These are phyloP conservation scores for Urocynchramus pylzowi DNA, from an alignment of 2,113 vertebrate species.

Conservation along the genomic window DNA sequence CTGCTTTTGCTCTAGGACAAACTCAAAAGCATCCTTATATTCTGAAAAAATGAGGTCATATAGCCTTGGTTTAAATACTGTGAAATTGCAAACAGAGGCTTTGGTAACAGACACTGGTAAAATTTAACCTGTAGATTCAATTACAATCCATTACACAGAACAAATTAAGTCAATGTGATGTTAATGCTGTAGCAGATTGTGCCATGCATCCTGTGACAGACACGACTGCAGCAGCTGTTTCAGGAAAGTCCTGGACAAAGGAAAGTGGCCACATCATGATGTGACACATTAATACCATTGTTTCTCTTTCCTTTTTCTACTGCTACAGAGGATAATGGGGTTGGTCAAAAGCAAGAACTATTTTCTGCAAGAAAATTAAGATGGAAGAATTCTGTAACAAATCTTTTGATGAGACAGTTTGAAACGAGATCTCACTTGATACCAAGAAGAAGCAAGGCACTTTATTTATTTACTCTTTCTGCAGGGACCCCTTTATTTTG, in stretches of 20 bases:
- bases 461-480: not conserved
- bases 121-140: slow-evolving; percentile 13
- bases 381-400: not conserved
- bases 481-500: not conserved
- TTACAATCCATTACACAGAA: slow-evolving; percentile 9
- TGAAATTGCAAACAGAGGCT: not conserved
- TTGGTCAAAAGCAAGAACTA: not conserved
- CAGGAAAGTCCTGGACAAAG: not conserved
- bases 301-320: not conserved
- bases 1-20: not conserved
- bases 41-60: not conserved
- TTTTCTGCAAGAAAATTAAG: not conserved
- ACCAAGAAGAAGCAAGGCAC: not conserved
- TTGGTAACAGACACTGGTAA: not conserved
- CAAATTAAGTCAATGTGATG: not conserved
- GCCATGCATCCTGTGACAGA: not conserved
- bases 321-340: not conserved
- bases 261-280: not conserved
- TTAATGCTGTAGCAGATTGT: not conserved
- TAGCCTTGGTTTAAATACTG: not conserved
- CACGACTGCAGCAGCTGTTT: not conserved
- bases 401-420: not conserved
- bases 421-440: not conserved
- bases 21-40: not conserved
- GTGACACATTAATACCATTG: not conserved